These are phyloP conservation scores for Cheiracanthium punctorium DNA, from an alignment of 2,888 invertebrate species.

Conservation along the genomic window DNA sequence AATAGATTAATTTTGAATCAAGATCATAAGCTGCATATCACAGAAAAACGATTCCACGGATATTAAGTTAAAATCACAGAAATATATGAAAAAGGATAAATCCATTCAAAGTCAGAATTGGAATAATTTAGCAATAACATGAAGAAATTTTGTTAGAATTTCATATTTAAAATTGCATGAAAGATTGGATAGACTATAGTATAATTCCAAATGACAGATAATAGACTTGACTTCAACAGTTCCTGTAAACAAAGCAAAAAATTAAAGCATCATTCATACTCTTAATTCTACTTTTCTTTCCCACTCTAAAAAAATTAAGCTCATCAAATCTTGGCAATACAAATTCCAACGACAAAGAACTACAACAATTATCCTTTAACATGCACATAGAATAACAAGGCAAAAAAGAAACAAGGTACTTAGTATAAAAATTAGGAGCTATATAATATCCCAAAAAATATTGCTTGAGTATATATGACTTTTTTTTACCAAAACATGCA, in stretches of 20 bases:
- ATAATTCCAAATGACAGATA: too few relatives aligned
- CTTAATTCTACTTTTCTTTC: neutral
- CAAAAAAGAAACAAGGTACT: neutral
- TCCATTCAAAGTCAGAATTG: neutral
- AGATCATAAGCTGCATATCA: conserved; percentile 7
- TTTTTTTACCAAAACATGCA: neutral
- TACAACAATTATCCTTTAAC: neutral
- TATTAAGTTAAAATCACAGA: neutral
- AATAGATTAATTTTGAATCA: neutral
- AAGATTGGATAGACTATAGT: neutral
- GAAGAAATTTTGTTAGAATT: neutral
- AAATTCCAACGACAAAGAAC: conserved; percentile 25
- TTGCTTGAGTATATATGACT: neutral
- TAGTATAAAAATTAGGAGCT: conserved; percentile 8
- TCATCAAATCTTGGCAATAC: conserved; percentile 52
- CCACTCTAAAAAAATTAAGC: conserved; percentile 38
- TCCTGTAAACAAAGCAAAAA: too few relatives aligned
- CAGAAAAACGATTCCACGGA: neutral
- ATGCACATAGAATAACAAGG: conserved; percentile 9
- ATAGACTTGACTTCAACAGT: too few relatives aligned
- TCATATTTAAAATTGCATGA: neutral
- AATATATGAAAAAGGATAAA: neutral
- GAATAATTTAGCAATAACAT: neutral
- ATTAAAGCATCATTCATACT: too few relatives aligned
- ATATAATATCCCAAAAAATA: conserved; percentile 1